phyloP scores from a whole-genome alignment of 92 coral and sea anemone species.

The Zoanthus sansibaricus region DNA sequence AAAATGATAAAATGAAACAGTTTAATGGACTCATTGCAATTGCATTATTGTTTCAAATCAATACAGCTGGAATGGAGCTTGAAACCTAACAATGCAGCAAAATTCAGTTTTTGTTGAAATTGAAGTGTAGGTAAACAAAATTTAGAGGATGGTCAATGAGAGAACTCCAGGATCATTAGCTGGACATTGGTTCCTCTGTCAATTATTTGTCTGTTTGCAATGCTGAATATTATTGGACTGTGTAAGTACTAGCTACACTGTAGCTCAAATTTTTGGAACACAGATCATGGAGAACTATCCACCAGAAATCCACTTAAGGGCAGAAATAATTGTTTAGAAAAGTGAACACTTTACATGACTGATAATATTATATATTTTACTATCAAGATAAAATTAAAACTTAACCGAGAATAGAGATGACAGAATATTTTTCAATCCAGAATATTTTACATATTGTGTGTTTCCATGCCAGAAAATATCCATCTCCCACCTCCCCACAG shows the following conservation, averaged over 20 bases:
- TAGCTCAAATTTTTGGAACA: neutral
- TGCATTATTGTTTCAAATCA: neutral
- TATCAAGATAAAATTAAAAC: neutral
- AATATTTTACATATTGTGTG: neutral
- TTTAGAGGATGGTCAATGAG: conserved; percentile 1
- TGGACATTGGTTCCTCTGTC: conserved; percentile 2
- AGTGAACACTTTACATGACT: neutral
- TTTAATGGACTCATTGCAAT: conserved; percentile 1
- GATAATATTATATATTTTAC: conserved; percentile 1
- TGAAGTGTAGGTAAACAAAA: conserved; percentile 5
- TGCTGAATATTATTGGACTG: conserved; percentile 7
- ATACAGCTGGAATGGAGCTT: conserved; percentile 5
- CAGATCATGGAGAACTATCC: neutral
- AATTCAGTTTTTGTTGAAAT: conserved; percentile 4
- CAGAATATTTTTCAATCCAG: neutral
- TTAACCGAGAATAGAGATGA: neutral
- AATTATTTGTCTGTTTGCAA: neutral
- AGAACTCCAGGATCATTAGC: conserved; percentile 1
- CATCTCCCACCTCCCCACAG: conserved; percentile 8
- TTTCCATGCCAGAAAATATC: neutral
- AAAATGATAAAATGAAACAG: neutral
- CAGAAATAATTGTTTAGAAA: conserved; percentile 4
- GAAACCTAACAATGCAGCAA: conserved; percentile 7
- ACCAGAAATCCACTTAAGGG: conserved; percentile 8
- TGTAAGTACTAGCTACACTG: neutral